Evolutionary conservation across 2,888 invertebrate species (phyloP), one percentile per base, ranked within the genome.

Genomic region (Ectemnius cavifrons): DNA sequence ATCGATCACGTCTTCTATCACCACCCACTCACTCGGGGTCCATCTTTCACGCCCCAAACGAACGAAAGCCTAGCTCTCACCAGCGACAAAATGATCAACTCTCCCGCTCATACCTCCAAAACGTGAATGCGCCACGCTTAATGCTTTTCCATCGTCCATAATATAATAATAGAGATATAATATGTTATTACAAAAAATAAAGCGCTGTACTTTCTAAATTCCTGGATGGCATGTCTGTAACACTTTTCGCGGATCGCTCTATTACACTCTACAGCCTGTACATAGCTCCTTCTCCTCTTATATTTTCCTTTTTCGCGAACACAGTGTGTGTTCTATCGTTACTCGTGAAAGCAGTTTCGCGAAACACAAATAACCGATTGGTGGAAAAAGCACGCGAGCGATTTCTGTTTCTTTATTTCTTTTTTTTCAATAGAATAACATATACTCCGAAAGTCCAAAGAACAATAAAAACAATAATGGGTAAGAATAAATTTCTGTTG

Each of bases 131-230:
- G 60, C 78, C 81, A 78, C 67, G 72, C 78, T 83, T 78, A 80
- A 85, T 78, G 67, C 83, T 80, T 83, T 37, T 72, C 77, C 71
- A 67, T 72, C 67, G 64, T 77, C 13, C 49, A 62, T n/a, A 59
- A 74, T 80, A 84, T 73, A 81, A 84, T 81, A 79, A 79, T 67
- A 79, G 74, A 78, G 66, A 78, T 74, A 79, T 62, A 78, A 71
- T 78, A 79, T 84, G 84, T 82, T 76, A 79, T 37, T 86, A 88
- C 82, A 88, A 89, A 88, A 89, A 89, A 89, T 89, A 89, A 89
- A 88, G 84, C 86, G 80, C 80, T 85, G 85, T 86, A 84, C 78
- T 86, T 85, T 84, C 83, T 86, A 88, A 86, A 87, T 87, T 87
- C 85, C 81, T 85, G 86, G 82, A 87, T 87, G 86, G 85, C 86